Evolutionary conservation across 1,140 invertebrate genomes (phyloP), one percentile per base, ranked within the genome.

Genomic region (Sitophilus oryzae): DNA sequence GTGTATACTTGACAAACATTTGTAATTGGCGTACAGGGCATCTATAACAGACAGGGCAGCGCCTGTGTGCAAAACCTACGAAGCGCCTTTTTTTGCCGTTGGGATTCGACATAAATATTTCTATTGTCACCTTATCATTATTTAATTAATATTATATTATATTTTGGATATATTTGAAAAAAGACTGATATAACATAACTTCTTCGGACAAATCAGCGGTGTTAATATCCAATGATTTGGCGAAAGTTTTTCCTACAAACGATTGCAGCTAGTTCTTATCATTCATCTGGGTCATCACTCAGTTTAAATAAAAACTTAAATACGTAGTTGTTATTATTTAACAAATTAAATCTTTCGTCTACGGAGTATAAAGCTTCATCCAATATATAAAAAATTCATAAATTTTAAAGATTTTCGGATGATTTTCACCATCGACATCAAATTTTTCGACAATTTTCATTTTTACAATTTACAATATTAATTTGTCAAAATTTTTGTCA

Each of bases 241-340:
- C 3, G 35, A 5, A 37, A 37, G 35, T 37, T 37, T 37, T 37
- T 3, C 11, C 35, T 3, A 15, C 16, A 37, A 37, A 5, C 11
- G 3, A 5, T 3, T 11, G 11, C 11, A 3, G 16, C 11, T 15
- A 3, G 11, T 4, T 14, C 11, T 34, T 11, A 11, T 5, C 25
- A 6, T 34, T 34, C 5, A 34, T 34, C 25, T 34, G 11, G 25
- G 11, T 34, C 25, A 34, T 34, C 11, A 11, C 11, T 37, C 35
- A 37, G 3, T 37, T 37, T 37, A 37, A 37, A 37, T 37, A 37
- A 37, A 37, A 37, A 37, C n/a, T 37, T 37, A 4, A 37, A 37
- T 3, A 37, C 11, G 16, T 37, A 3, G 11, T 37, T 37, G 11
- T 37, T 11, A 37, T 37, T 37, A 37, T 37, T 37, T 11, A 37